Evolutionary conservation across 2,888 invertebrate species (phyloP).

Genomic region (Amphipoea oculea): DNA sequence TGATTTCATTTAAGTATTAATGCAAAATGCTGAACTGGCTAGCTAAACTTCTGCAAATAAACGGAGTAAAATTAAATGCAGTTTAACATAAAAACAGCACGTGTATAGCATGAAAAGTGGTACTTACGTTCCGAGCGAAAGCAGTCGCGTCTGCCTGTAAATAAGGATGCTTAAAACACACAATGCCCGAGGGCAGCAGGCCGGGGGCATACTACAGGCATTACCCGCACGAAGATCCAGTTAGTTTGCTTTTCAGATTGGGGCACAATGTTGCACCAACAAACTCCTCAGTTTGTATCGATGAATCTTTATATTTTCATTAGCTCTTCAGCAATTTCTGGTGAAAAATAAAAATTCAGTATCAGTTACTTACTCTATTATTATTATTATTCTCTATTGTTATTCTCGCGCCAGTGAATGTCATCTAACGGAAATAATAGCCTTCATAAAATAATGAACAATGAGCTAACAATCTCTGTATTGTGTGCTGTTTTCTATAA

Average conservation of each 20-base stretch:
- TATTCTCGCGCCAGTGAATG: constrained; percentile 37
- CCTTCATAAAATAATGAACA: constrained; percentile 40
- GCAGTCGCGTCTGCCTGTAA: constrained; percentile 41
- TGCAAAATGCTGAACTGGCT: neutral
- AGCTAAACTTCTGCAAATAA: constrained; percentile 12
- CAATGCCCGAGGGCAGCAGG: constrained; percentile 39
- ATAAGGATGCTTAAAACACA: constrained; percentile 53
- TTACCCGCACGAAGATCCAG: constrained; percentile 43
- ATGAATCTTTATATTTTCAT: constrained; percentile 17
- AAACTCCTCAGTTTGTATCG: constrained; percentile 23
- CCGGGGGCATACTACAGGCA: constrained; percentile 22
- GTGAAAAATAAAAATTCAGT: neutral
- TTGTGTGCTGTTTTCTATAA: constrained; percentile 39
- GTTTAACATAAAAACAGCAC: constrained; percentile 21
- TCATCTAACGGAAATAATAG: constrained; percentile 45
- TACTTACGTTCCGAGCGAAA: constrained; percentile 35
- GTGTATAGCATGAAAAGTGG: constrained; percentile 34
- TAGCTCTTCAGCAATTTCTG: neutral
- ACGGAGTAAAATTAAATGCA: constrained; percentile 33
- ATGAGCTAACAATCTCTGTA: constrained; percentile 39
- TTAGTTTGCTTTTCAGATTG: constrained; percentile 43
- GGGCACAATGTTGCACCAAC: constrained; percentile 33
- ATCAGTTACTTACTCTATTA: constrained; percentile 11
- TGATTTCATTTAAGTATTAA: neutral
- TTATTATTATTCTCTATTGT: too few relatives aligned